Evolutionary conservation across 2,113 vertebrate genomes (phyloP).

Genomic region (Rhynchomys soricoides): DNA sequence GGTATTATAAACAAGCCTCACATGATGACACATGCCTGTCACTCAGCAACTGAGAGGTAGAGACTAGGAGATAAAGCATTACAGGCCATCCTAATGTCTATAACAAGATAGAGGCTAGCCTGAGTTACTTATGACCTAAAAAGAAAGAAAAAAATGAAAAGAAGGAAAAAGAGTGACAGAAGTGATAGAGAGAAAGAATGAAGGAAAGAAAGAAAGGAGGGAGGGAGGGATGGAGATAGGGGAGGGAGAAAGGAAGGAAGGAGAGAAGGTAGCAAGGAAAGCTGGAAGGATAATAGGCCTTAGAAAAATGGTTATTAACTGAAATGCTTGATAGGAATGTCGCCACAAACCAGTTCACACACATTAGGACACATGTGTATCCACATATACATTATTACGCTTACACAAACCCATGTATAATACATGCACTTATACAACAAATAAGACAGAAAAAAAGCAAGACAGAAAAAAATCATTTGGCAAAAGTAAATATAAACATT

Average conservation of each 20-base stretch:
- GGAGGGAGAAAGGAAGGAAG: accelerated
- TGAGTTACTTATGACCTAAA: too few relatives aligned
- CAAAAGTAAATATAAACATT: background rate
- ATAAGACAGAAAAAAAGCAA: background rate
- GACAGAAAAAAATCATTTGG: background rate
- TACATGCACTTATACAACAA: background rate
- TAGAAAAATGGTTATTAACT: background rate
- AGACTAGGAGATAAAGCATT: too few relatives aligned
- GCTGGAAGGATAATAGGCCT: background rate
- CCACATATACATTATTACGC: background rate
- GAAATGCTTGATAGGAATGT: background rate
- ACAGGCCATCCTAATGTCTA: background rate
- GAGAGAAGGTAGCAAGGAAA: accelerated
- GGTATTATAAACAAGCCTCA: background rate
- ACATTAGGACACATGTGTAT: background rate
- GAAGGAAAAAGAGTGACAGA: too few relatives aligned
- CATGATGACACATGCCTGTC: background rate
- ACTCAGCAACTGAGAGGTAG: background rate
- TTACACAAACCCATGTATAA: background rate
- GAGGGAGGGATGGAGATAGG: too few relatives aligned
- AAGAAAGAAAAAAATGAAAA: background rate
- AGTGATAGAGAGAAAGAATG: background rate
- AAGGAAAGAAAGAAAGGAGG: background rate
- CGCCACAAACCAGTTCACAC: background rate
- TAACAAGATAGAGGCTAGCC: too few relatives aligned